Conservation (phyloP, 2,797 vertebrate species). For the Graptemys geographica region DNA sequence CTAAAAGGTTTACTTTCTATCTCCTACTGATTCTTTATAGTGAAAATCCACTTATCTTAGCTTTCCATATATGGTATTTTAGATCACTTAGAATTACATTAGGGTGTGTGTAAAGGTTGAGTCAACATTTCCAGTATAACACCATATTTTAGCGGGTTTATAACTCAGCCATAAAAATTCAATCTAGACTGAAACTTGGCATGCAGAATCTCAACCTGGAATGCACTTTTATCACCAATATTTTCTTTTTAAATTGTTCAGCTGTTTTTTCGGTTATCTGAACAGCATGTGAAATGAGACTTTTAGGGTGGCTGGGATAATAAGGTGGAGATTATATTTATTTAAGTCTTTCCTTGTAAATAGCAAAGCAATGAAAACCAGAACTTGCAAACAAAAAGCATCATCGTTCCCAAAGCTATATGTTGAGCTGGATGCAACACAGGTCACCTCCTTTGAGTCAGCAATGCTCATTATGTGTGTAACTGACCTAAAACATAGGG, state of each 20-base stretch:
- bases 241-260: background rate
- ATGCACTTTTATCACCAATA: slow-evolving; percentile 10
- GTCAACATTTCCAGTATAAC: slow-evolving; percentile 78
- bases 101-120: slow-evolving; percentile 72
- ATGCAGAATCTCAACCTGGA: slow-evolving; percentile 34
- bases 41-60: slow-evolving; percentile 48
- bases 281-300: background rate
- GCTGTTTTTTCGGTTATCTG: slow-evolving; percentile 4
- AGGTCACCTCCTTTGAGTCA: background rate
- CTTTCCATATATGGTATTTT: slow-evolving; percentile 65
- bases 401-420: background rate
- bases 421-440: background rate
- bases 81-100: slow-evolving; percentile 69
- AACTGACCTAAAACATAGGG: background rate
- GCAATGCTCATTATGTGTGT: background rate
- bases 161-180: slow-evolving; percentile 72
- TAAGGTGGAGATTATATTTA: background rate
- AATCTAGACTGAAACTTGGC: slow-evolving; percentile 50
- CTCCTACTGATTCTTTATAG: slow-evolving; percentile 34
- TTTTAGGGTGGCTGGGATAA: background rate
- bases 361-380: rapidly evolving
- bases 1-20: slow-evolving; percentile 44
- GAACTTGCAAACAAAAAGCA: background rate
- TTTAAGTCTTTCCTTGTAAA: background rate
- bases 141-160: slow-evolving; percentile 69